Base-by-base conservation (phyloP, 1,140 invertebrate species). In the Drosophila lacteicornis region DNA sequence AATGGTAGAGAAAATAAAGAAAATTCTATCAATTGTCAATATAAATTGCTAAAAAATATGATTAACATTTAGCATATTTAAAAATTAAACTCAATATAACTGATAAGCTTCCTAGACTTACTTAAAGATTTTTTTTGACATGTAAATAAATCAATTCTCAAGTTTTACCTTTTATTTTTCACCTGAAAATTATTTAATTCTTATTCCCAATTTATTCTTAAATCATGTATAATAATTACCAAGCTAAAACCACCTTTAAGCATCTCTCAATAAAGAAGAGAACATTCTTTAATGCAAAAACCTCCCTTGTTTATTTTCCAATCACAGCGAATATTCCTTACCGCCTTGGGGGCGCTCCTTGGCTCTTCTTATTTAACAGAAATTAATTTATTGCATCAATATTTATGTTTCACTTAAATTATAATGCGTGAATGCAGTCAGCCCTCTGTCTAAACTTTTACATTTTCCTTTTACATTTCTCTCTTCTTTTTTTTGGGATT, bases 331-430 rank as follows among this genome's bases (percentile, higher is more conserved):
- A 42, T n/a, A 5, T 12, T 13, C 5, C n/a, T 17, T 12, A 17
- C 56, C 11, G 46, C n/a, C 46, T 9, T 2, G 6, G 27, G 50
- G 51, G 17, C 8, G 2, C 51, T 60, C 67, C 33, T 38, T 63
- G n/a, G 53, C 70, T 63, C 73, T 75, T 88, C 88, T 78, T 77
- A 81, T 90, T 91, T 79, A 71, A 74, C 63, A 84, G 70, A 90
- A 90, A 90, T 90, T 90, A 90, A 90, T 90, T 90, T 90, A 90
- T 90, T 90, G 81, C 79, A 90, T 90, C 86, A 90, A 90, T 90
- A 90, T 90, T 90, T 90, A 90, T 90, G 85, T 90, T 90, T 91
- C 85, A 90, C 85, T 90, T 90, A 90, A 90, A 90, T 90, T 91
- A 91, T 82, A 90, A 90, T 90, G 85, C 85, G 85, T 90, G 85